Evolutionary conservation across 2,888 invertebrate species (phyloP).

Genomic region (Taphrorychus bicolor): DNA sequence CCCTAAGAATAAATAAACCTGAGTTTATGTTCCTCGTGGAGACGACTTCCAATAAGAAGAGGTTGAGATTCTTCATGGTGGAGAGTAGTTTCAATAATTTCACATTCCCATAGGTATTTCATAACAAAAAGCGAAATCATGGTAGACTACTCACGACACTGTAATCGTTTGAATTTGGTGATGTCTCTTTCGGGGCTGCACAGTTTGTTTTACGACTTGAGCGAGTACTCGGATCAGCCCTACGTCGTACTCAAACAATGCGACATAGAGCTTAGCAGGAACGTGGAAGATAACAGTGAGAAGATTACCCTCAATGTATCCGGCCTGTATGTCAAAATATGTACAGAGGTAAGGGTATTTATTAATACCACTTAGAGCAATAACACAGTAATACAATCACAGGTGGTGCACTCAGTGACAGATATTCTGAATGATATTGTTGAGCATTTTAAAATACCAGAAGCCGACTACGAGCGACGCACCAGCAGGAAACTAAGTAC

Average conservation of each 20-base stretch:
- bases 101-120: constrained; percentile 48
- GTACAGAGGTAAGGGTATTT: constrained; percentile 71
- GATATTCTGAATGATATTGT: constrained; percentile 62
- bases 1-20: constrained; percentile 76
- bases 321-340: constrained; percentile 74
- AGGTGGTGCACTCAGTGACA: constrained; percentile 69
- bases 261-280: constrained; percentile 72
- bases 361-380: too few relatives aligned
- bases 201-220: constrained; percentile 58
- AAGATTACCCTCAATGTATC: constrained; percentile 72
- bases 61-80: constrained; percentile 35
- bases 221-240: constrained; percentile 57
- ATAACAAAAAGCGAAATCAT: constrained; percentile 74
- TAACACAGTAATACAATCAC: not conserved
- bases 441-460: constrained; percentile 59
- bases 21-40: constrained; percentile 79
- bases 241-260: constrained; percentile 72
- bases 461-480: constrained; percentile 45
- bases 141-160: constrained; percentile 73
- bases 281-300: constrained; percentile 70
- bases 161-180: constrained; percentile 69
- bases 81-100: not conserved
- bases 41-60: constrained; percentile 64
- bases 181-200: constrained; percentile 68
- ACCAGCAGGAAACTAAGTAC: constrained; percentile 35